Conservation (phyloP, 2,113 vertebrate species). For the Petrocephalus zakoni region DNA sequence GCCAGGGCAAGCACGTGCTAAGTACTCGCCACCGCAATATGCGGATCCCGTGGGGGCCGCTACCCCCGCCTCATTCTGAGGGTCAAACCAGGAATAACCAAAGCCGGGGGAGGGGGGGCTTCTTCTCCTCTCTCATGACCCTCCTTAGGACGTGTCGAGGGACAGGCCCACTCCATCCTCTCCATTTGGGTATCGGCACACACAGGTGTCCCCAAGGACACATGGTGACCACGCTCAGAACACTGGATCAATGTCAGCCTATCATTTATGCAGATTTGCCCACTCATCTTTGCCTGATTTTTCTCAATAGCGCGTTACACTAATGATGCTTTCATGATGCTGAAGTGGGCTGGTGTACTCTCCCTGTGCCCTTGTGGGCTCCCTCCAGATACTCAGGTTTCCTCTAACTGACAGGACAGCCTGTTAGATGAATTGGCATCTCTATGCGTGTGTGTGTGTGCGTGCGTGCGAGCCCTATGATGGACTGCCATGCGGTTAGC, state of each 20-base stretch:
- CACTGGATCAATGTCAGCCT: neutral
- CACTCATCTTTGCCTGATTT: neutral
- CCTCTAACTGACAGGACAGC: neutral
- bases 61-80: neutral
- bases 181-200: neutral
- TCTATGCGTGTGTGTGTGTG: neutral
- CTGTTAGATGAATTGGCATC: neutral
- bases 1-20: conserved; percentile 54
- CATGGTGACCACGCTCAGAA: neutral
- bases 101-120: neutral
- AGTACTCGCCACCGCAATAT: conserved; percentile 26
- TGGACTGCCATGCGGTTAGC: neutral
- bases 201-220: neutral
- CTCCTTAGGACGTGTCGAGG: neutral
- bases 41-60: neutral
- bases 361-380: neutral
- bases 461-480: neutral
- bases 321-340: neutral
- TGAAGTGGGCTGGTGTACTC: neutral
- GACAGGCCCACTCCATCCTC: neutral
- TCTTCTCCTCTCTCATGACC: neutral
- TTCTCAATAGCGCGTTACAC: neutral
- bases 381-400: neutral
- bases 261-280: neutral
- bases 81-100: neutral